These are phyloP conservation scores for Caenorhabditis sp. DNA, from an alignment of 2,888 invertebrate species.

Conservation along the genomic window DNA sequence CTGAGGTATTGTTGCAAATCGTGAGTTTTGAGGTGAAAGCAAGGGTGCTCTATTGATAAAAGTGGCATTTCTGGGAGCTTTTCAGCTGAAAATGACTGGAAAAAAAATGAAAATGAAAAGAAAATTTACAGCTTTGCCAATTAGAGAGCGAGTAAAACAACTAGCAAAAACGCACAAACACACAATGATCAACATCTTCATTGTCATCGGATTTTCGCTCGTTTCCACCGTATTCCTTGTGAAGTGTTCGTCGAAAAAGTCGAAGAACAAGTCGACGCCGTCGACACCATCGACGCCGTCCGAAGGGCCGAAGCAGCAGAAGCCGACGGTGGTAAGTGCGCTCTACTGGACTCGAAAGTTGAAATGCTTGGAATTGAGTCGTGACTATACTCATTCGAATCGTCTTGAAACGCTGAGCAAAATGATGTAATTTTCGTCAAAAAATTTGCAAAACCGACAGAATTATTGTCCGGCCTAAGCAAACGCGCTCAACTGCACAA, in stretches of 20 bases:
- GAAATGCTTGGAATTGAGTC: too few relatives aligned
- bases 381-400: too few relatives aligned
- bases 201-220: slow-evolving; percentile 6
- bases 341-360: not conserved
- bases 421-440: too few relatives aligned
- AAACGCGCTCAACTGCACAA: too few relatives aligned
- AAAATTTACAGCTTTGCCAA: slow-evolving; percentile 3
- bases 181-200: slow-evolving; percentile 17
- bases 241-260: not conserved
- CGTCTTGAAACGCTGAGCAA: too few relatives aligned
- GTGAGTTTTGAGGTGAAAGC: not conserved
- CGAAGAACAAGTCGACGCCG: not conserved
- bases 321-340: not conserved
- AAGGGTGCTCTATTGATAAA: slow-evolving; percentile 1
- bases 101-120: not conserved
- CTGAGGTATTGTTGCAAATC: slow-evolving; percentile 18
- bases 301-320: not conserved
- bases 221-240: not conserved
- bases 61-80: not conserved
- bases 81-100: not conserved
- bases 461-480: too few relatives aligned
- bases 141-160: slow-evolving; percentile 23
- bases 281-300: not conserved
- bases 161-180: not conserved
- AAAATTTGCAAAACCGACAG: too few relatives aligned